Conservation (phyloP, 53 echinoderm and acorn worm species). For the Astropecten irregularis region DNA sequence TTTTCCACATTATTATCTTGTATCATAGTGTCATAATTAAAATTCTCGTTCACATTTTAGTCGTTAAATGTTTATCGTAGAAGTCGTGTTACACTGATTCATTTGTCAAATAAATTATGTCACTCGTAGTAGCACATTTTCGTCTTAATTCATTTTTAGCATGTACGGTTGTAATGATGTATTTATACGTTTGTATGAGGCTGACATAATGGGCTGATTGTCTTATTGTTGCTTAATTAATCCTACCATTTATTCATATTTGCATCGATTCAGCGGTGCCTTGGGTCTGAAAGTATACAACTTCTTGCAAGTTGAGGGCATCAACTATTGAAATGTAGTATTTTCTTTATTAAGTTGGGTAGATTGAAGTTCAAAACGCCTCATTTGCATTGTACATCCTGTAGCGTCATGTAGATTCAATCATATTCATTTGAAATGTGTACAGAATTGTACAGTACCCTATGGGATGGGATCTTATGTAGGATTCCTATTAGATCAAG, state of each 20-base stretch:
- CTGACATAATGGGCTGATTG: neutral
- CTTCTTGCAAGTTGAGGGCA: no score
- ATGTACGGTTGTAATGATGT: neutral
- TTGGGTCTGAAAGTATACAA: no score
- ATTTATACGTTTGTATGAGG: neutral
- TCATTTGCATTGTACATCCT: no score
- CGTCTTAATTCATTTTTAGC: conserved; percentile 4
- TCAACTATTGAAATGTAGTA: neutral
- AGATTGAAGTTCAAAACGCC: neutral
- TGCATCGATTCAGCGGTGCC: no score
- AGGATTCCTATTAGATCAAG: no score
- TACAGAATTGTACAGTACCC: no score
- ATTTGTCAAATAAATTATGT: conserved; percentile 29
- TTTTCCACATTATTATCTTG: no score
- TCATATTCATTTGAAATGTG: no score
- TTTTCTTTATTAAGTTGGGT: neutral
- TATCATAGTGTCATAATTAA: conserved; percentile 19
- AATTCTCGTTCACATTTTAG: conserved; percentile 4
- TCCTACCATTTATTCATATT: no score
- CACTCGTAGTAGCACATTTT: neutral
- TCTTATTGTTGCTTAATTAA: no score
- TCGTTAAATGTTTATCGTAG: conserved; percentile 17
- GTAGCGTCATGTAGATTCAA: no score
- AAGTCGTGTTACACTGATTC: neutral
- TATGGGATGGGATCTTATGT: no score